A percentile compares a stretch with the other conserved stretches of the same genome.
Evolutionary conservation across 2,113 vertebrate genomes (phyloP).

Genomic region (Diphyllodes magnificus): DNA sequence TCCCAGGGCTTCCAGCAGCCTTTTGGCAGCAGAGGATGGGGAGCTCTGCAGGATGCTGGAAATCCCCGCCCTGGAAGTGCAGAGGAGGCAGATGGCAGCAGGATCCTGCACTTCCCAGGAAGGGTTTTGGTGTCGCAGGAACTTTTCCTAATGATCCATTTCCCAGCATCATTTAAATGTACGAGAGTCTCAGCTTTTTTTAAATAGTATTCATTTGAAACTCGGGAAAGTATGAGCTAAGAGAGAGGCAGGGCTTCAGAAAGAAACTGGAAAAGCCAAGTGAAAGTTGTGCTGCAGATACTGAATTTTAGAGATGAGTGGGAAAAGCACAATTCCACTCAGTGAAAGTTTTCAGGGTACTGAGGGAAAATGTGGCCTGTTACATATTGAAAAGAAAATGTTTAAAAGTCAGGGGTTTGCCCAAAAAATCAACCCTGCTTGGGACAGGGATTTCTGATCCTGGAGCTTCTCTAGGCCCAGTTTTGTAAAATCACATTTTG

Average conservation of each 20-base stretch:
- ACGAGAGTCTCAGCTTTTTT: background rate
- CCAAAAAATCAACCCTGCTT: background rate
- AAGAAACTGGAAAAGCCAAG: background rate
- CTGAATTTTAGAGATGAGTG: background rate
- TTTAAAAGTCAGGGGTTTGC: background rate
- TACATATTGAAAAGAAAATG: background rate
- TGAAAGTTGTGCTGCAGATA: background rate
- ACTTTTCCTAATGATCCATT: background rate
- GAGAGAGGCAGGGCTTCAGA: background rate
- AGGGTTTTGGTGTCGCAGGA: background rate
- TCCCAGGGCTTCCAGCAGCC: background rate
- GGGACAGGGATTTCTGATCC: background rate
- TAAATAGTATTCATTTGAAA: background rate
- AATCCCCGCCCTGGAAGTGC: background rate
- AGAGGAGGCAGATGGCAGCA: background rate
- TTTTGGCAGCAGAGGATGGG: background rate
- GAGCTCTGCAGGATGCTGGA: background rate
- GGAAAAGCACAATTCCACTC: background rate
- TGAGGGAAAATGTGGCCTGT: background rate
- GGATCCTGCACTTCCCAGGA: background rate
- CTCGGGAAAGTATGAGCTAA: background rate
- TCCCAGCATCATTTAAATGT: background rate
- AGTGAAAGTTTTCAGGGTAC: background rate
- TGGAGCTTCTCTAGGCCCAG: background rate
- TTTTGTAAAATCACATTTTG: background rate